Base-by-base conservation (phyloP, 2,113 vertebrate species). In the Poeciliopsis turrubarensis region DNA sequence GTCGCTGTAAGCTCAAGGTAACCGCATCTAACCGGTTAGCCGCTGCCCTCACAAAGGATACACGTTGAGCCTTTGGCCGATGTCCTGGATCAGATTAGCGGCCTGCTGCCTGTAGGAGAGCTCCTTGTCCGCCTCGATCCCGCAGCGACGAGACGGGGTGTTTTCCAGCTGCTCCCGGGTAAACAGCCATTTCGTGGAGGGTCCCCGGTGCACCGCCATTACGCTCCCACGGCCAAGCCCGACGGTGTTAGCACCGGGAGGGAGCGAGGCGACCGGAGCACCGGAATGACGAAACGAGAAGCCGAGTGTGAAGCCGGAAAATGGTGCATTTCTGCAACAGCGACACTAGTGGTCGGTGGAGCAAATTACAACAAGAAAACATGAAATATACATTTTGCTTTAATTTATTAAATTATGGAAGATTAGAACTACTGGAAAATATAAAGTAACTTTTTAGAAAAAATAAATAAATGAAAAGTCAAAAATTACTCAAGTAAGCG, bases 41-140 rank as follows among this genome's bases (percentile, higher is more conserved):
- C 14, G 68, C 29, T 72, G 67, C n/a, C 47, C 25, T 72, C 65
- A 25, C 34, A 77, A 93, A 96, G 97, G 97, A 99, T 99, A 99
- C 98, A 99, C 98, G 91, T 97, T 99, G 90, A 99, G 96, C 81
- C 97, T 95, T 94, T 99, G 98, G 84, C 97, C 98, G 94, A 99
- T 98, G 0, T 99, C 98, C 84, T 99, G 98, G 88, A 99, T 96
- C 14, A 99, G 92, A 92, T 99, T 99, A 83, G 98, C 98, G 82
- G 98, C 97, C 88, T 99, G 98, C 89, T 99, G 98, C 72, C 97
- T 96, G 93, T 96, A 97, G 0, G 97, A 98, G 14, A 99, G 96
- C 91, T 99, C 98, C 89, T 96, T 94, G 91, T 99, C 98, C 39
- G 96, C 95, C 91, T 99, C 97, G 76, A 99, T 94, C 31, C 97